Percentiles rank a stretch among this genome's conserved stretches.
phyloP scores from a whole-genome alignment of 2,888 invertebrate species.

The Eristalis arbustorum region DNA sequence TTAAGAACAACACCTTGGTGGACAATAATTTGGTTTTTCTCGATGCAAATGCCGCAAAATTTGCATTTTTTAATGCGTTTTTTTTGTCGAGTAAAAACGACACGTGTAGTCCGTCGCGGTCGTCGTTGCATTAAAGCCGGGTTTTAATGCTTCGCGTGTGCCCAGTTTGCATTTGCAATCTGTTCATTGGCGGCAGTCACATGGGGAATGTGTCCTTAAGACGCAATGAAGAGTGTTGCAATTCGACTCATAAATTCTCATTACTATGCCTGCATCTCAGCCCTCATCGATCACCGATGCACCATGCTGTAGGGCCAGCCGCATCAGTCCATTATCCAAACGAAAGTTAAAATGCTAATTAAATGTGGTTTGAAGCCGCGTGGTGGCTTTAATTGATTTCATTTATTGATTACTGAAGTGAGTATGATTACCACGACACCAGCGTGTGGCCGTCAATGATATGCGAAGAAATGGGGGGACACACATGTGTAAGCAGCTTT shows the following conservation, averaged over 20 bases:
- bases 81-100: background rate
- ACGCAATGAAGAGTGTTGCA: no score
- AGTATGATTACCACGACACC: slow-evolving; percentile 11
- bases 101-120: no score
- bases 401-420: slow-evolving; percentile 2
- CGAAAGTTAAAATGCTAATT: slow-evolving; percentile 18
- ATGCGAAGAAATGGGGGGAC: background rate
- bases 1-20: slow-evolving; percentile 11
- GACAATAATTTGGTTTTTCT: slow-evolving; percentile 1
- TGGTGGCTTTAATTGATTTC: slow-evolving; percentile 15
- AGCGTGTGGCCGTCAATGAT: slow-evolving; percentile 16
- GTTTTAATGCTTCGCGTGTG: no score
- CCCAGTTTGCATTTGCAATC: no score
- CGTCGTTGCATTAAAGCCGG: background rate
- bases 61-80: background rate
- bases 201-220: no score
- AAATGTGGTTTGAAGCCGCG: background rate
- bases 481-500: background rate
- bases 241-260: no score
- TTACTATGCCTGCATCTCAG: no score
- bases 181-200: no score
- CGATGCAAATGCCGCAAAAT: slow-evolving; percentile 4
- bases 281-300: background rate
- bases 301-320: background rate
- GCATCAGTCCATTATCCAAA: background rate